These are phyloP conservation scores for Cistogaster globosa DNA, from an alignment of 2,888 invertebrate genomes.

Conservation along the genomic window DNA sequence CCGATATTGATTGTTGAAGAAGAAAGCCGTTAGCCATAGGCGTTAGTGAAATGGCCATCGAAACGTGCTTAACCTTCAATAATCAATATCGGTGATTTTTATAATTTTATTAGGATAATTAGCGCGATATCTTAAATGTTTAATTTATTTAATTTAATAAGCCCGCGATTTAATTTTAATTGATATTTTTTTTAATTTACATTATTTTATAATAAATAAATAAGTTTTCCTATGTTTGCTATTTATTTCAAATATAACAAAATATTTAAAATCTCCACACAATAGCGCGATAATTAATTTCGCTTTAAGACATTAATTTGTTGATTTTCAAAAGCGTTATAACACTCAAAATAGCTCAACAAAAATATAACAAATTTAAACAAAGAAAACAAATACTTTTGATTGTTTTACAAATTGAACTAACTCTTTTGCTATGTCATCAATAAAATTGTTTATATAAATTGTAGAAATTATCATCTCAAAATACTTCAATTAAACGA, in stretches of 20 bases:
- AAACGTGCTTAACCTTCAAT: no score
- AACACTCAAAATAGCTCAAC: neutral
- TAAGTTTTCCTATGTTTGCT: no score
- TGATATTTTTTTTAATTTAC: no score
- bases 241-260: neutral
- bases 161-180: no score
- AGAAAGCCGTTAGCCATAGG: no score
- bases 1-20: no score
- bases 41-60: no score
- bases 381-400: slow-evolving; percentile 22
- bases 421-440: neutral
- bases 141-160: no score
- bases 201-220: no score
- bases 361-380: neutral
- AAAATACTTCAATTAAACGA: slow-evolving; percentile 11
- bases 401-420: neutral
- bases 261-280: slow-evolving; percentile 4
- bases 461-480: neutral
- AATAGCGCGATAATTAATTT: neutral
- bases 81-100: no score
- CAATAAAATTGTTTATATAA: neutral
- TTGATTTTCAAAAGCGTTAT: neutral
- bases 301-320: slow-evolving; percentile 3
- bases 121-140: no score
- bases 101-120: no score